phyloP scores from a whole-genome alignment of 2,888 invertebrate species.

The Machimus rusticus region DNA sequence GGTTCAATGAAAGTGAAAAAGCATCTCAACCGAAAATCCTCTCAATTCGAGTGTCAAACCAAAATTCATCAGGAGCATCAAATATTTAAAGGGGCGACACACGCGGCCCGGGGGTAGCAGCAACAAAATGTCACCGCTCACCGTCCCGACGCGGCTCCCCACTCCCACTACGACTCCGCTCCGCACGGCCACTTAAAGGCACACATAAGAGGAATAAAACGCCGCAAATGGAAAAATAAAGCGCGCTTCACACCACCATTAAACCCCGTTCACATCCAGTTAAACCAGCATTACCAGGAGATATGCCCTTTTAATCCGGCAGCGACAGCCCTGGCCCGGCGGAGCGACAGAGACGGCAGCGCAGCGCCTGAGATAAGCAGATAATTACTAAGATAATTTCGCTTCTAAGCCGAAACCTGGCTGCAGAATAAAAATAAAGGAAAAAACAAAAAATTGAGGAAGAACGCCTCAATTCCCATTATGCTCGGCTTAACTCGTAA shows the following conservation, averaged over 20 bases:
- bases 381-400: slow-evolving; percentile 37
- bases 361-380: background rate
- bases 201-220: slow-evolving; percentile 31
- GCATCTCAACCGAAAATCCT: background rate
- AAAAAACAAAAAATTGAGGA: background rate
- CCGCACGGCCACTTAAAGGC: slow-evolving; percentile 1
- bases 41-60: background rate
- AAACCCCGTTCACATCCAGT: slow-evolving; percentile 30
- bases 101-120: background rate
- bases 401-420: background rate
- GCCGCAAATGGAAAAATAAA: slow-evolving; percentile 26
- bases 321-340: background rate
- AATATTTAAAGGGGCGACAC: background rate
- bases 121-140: background rate
- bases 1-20: background rate
- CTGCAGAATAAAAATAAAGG: too few species aligned
- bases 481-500: slow-evolving; percentile 29
- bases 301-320: slow-evolving; percentile 32
- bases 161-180: background rate
- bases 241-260: slow-evolving; percentile 27
- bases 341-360: background rate
- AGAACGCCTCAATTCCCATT: slow-evolving; percentile 6
- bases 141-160: background rate
- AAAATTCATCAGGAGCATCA: background rate
- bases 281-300: slow-evolving; percentile 26